Evolutionary conservation across 2,113 vertebrate genomes (phyloP).

Genomic region (Nycticorax nycticorax): DNA sequence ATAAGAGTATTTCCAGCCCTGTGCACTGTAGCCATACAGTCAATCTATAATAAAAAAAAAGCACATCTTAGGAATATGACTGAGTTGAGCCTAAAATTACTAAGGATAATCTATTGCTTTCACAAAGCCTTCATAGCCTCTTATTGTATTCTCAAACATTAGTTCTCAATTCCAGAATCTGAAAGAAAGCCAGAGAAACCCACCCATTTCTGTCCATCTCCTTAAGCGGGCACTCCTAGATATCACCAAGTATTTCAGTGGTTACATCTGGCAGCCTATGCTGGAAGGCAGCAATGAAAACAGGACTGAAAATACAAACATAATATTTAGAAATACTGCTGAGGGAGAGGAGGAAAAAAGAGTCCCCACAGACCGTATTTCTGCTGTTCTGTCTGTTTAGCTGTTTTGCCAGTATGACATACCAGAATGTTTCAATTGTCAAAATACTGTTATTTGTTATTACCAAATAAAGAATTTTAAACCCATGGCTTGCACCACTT

Average conservation of each 20-base stretch:
- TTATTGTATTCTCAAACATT: not conserved
- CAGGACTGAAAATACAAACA: not conserved
- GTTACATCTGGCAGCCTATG: not conserved
- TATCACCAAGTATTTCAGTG: not conserved
- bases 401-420: not conserved
- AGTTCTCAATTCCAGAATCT: not conserved
- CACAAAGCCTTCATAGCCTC: not conserved
- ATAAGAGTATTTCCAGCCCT: not conserved
- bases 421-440: not conserved
- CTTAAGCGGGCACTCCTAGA: not conserved
- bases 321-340: not conserved
- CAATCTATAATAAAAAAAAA: not conserved
- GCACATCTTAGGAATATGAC: not conserved
- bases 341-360: not conserved
- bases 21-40: not conserved
- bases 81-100: not conserved
- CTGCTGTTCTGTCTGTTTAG: not conserved
- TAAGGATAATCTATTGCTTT: not conserved
- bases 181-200: not conserved
- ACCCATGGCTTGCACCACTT: not conserved
- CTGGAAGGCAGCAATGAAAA: not conserved
- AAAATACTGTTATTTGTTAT: not conserved
- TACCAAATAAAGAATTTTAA: not conserved
- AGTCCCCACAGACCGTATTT: not conserved
- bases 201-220: not conserved